Percentiles rank a stretch among this genome's conserved stretches.
Conservation (phyloP, 2,797 vertebrate species). For the Betta splendens region DNA sequence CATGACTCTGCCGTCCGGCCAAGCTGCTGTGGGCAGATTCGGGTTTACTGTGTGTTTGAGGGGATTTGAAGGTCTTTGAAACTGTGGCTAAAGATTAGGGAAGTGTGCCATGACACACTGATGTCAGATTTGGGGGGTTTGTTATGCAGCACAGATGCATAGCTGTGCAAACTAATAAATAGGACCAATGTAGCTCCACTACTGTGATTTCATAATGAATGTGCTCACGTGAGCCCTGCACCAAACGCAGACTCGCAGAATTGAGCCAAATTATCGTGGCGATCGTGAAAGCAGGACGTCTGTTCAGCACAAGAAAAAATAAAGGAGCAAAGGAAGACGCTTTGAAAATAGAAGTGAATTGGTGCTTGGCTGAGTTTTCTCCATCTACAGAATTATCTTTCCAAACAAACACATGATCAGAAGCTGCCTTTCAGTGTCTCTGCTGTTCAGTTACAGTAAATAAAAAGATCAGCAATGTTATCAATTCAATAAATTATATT, state of each 20-base stretch:
- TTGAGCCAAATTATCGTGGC: background rate
- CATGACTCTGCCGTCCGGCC: constrained; percentile 36
- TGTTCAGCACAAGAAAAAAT: background rate
- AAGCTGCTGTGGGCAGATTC: constrained; percentile 59
- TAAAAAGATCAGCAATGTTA: background rate
- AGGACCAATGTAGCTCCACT: constrained; percentile 18
- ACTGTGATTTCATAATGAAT: background rate
- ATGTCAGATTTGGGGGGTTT: constrained; percentile 48
- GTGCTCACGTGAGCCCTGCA: background rate
- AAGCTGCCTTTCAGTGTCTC: background rate
- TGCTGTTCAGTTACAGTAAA: too few relatives aligned
- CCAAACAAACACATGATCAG: too few relatives aligned
- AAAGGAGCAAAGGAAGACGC: too few relatives aligned
- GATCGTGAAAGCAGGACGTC: background rate
- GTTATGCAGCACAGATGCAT: constrained; percentile 30
- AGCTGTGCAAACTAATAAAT: constrained; percentile 31
- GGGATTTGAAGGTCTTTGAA: constrained; percentile 51
- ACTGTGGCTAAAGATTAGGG: constrained; percentile 53
- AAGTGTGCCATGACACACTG: constrained; percentile 35
- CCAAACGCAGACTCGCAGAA: background rate
- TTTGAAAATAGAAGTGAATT: background rate
- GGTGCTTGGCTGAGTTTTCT: too few relatives aligned
- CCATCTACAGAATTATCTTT: background rate
- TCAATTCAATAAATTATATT: too few relatives aligned
- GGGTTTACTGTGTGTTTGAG: constrained; percentile 37